Base-by-base conservation (phyloP, 2,888 invertebrate species). In the Dione vanillae region DNA sequence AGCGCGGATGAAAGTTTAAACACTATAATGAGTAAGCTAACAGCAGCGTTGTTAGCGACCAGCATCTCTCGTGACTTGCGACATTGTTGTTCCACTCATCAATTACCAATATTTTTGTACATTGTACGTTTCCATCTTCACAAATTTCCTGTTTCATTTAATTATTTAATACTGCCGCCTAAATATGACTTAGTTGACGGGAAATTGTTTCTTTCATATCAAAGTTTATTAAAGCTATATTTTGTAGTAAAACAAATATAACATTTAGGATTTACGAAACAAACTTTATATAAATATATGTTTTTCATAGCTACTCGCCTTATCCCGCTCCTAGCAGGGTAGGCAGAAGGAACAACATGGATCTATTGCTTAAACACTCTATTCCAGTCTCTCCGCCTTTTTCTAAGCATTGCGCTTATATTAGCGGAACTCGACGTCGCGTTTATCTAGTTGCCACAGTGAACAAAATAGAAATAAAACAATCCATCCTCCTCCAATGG, bases 21-120 rank as follows among this genome's bases (percentile, higher is more conserved):
- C 64, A 51, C 64, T 64, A 49, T 64, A 49, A 64, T 40, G 64
- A 64, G 64, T 51, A 40, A 40, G 64, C 49, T 64, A 51, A 64
- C 64, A 37, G 43, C 19, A 65, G 52, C 65, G 65, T 54, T 65
- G 52, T 65, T 65, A 65, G 65, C 65, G 51, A 20, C 11, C 65
- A 54, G 41, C 52, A 41, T 52, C 43, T 56, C 47, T 71, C 64
- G 70, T 61, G 70, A 70, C 51, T 74, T 72, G 77, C 72, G 69
- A 72, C 72, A 74, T 65, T 75, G 68, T 72, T 71, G 72, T 71
- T 74, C 65, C 70, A 75, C 70, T 74, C 71, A 54, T 69, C 74
- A 77, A 77, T 77, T 49, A 66, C 59, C 45, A 45, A 65, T 69
- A 62, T 71, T 40, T 49, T 64, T 64, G 37, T 20, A 51, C 64